phyloP scores from a whole-genome alignment of 2,888 invertebrate genomes.

The Coleophora flavipennella region DNA sequence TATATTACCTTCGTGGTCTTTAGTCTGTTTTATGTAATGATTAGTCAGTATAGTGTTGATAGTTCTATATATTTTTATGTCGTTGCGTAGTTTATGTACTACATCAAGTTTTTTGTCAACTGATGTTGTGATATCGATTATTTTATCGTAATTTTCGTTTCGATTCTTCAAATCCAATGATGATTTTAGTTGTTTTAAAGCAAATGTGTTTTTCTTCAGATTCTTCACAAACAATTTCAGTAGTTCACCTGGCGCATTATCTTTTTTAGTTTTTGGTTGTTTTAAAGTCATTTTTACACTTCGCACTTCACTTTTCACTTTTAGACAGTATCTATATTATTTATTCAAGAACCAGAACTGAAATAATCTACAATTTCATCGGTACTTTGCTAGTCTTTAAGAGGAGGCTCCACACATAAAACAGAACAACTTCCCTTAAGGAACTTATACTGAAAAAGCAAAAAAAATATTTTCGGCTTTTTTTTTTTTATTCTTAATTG shows the following conservation, averaged over 20 bases:
- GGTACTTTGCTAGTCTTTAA: too few species aligned
- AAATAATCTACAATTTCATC: too few species aligned
- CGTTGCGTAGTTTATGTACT: constrained; percentile 55
- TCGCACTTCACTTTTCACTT: background rate
- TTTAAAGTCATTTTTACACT: constrained; percentile 31
- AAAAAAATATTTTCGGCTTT: too few species aligned
- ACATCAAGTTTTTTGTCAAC: constrained; percentile 62
- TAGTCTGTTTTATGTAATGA: constrained; percentile 57
- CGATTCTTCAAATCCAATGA: constrained; percentile 37
- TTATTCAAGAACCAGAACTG: too few species aligned
- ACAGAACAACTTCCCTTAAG: too few species aligned
- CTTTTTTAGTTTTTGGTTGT: constrained; percentile 22
- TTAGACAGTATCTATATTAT: too few species aligned
- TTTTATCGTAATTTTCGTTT: constrained; percentile 36
- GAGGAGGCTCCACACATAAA: too few species aligned
- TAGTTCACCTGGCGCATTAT: constrained; percentile 22
- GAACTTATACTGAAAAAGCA: too few species aligned
- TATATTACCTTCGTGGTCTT: constrained; percentile 48
- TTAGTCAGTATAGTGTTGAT: constrained; percentile 62
- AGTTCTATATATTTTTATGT: constrained; percentile 61
- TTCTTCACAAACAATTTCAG: constrained; percentile 41
- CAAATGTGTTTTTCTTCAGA: constrained; percentile 51
- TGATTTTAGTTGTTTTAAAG: constrained; percentile 45
- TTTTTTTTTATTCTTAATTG: too few species aligned
- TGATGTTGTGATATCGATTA: constrained; percentile 44